Evolutionary conservation across 2,797 vertebrate species (phyloP).

Genomic region (Chromis chromis): DNA sequence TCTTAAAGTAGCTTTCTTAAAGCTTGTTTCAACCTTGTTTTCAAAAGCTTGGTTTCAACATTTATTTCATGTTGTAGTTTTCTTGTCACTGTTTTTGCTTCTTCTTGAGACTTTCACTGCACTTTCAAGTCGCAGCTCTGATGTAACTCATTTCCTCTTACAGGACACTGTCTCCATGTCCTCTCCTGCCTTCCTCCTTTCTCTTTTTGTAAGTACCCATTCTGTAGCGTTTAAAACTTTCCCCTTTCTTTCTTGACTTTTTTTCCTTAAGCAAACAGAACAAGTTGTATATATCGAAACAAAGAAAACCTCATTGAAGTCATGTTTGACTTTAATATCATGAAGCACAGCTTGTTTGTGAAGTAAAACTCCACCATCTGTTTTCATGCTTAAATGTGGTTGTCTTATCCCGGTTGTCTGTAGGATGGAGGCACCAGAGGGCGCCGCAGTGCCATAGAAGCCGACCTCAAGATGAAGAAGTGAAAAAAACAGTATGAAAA

Average conservation of each 20-base stretch:
- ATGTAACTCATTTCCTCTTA: slow-evolving; percentile 85
- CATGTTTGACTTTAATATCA: background rate
- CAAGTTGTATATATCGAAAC: background rate
- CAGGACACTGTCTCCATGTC: slow-evolving; percentile 99
- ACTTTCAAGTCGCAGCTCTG: slow-evolving; percentile 70
- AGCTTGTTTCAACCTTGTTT: slow-evolving; percentile 14
- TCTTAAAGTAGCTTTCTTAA: background rate
- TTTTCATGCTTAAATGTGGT: background rate
- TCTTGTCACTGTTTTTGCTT: slow-evolving; percentile 17
- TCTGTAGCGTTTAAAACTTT: slow-evolving; percentile 13
- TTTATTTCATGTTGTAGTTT: background rate
- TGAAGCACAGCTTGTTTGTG: background rate
- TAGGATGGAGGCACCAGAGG: slow-evolving; percentile 98
- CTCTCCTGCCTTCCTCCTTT: slow-evolving; percentile 99
- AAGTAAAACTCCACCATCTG: too few relatives aligned
- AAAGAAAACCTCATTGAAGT: background rate
- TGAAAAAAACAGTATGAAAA: slow-evolving; percentile 61
- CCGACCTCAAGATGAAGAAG: slow-evolving; percentile 99
- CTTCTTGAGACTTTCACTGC: slow-evolving; percentile 22
- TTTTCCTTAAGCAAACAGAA: background rate
- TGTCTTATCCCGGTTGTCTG: slow-evolving; percentile 27
- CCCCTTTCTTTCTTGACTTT: slow-evolving; percentile 3
- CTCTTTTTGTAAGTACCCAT: slow-evolving; percentile 98
- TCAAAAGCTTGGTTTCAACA: background rate
- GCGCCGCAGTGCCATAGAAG: slow-evolving; percentile 98